These are phyloP conservation scores for Tupaia chinensis DNA, from an alignment of 2,113 vertebrate species.

Conservation along the genomic window DNA sequence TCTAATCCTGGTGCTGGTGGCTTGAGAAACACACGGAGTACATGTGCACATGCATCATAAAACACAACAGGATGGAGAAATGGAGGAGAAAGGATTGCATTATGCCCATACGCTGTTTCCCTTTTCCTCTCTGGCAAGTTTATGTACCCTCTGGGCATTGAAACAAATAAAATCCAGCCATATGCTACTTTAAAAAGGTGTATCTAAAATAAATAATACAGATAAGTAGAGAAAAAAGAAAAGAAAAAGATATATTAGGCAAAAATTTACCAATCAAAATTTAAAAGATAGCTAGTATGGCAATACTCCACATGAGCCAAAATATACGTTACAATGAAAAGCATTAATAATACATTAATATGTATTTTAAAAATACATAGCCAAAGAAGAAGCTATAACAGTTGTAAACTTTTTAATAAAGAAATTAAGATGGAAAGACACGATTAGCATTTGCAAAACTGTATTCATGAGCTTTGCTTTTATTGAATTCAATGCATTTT, in stretches of 20 bases:
- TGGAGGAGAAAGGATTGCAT: too few relatives aligned
- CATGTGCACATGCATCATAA: too few relatives aligned
- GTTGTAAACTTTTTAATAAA: not conserved
- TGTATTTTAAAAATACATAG: not conserved
- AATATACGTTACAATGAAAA: conserved; percentile 24
- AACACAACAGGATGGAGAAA: too few relatives aligned
- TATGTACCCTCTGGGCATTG: too few relatives aligned
- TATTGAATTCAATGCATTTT: conserved; percentile 3
- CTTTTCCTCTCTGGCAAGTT: too few relatives aligned
- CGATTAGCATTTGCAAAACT: not conserved
- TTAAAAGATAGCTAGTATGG: not conserved
- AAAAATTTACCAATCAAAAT: not conserved
- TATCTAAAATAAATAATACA: not conserved
- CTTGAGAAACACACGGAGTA: too few relatives aligned
- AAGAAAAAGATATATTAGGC: not conserved
- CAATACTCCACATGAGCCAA: not conserved
- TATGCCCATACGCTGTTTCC: too few relatives aligned
- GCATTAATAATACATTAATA: not conserved
- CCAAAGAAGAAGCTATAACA: not conserved
- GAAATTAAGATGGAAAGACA: not conserved
- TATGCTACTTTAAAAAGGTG: not conserved
- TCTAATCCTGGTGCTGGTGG: too few relatives aligned
- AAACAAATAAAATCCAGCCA: not conserved
- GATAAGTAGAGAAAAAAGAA: not conserved
- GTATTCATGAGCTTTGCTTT: conserved; percentile 21